phyloP scores from a whole-genome alignment of 2,888 invertebrate genomes.

The Heliconius hortense region DNA sequence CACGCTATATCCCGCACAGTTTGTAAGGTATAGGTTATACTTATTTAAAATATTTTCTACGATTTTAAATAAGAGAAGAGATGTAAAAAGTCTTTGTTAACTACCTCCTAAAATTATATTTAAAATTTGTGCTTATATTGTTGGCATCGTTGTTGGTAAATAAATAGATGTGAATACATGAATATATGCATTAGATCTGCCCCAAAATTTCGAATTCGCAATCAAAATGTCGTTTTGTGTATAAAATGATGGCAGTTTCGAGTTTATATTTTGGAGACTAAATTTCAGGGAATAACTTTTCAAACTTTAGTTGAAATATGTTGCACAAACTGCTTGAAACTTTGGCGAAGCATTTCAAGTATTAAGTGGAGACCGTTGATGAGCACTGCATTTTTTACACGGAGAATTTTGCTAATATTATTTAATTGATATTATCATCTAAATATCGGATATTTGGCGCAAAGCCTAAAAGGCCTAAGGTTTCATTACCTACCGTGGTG shows the following conservation, averaged over 20 bases:
- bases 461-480: too few species aligned
- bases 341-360: slow-evolving; percentile 21
- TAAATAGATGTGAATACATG: not conserved
- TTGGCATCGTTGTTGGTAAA: not conserved
- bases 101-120: not conserved
- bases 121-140: not conserved
- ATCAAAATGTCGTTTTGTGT: slow-evolving; percentile 14
- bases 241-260: slow-evolving; percentile 19
- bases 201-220: not conserved
- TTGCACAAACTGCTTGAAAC: slow-evolving; percentile 30
- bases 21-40: too few species aligned
- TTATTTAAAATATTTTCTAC: too few species aligned
- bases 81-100: too few species aligned
- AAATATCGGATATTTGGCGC: too few species aligned
- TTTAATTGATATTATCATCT: not conserved
- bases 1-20: too few species aligned
- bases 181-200: not conserved
- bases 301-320: slow-evolving; percentile 31
- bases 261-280: slow-evolving; percentile 26
- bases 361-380: slow-evolving; percentile 26
- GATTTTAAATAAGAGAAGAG: too few species aligned
- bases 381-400: slow-evolving; percentile 16
- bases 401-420: not conserved
- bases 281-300: slow-evolving; percentile 28
- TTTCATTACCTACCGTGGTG: too few species aligned